These are phyloP conservation scores for Dallia pectoralis DNA, from an alignment of 2,797 vertebrate genomes.

Conservation along the genomic window DNA sequence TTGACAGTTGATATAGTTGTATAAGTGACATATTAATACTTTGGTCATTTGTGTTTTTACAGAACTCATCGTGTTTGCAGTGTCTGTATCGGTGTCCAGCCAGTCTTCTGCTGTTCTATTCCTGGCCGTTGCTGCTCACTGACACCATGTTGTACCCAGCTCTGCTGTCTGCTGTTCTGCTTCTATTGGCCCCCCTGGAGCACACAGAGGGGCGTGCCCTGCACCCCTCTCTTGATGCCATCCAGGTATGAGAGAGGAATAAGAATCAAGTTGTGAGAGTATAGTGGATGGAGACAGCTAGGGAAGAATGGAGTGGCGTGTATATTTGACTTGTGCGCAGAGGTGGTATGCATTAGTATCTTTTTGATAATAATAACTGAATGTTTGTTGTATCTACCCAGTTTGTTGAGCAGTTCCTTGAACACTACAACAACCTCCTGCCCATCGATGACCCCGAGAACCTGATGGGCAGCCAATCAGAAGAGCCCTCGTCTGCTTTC, in stretches of 20 bases:
- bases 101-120: conserved; percentile 5
- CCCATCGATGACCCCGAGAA: conserved; percentile 78
- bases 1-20: too few species aligned
- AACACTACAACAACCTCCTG: conserved; percentile 79
- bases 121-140: conserved; percentile 8
- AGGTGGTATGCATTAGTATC: conserved; percentile 30
- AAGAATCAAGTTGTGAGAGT: not conserved
- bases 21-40: not conserved
- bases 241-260: conserved; percentile 63
- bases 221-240: conserved; percentile 69
- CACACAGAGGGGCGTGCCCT: conserved; percentile 71
- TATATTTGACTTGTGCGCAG: conserved; percentile 1
- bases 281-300: not conserved
- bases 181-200: conserved; percentile 69
- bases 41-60: not conserved
- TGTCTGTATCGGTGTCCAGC: conserved; percentile 35
- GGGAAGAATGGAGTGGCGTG: not conserved
- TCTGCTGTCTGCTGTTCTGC: conserved; percentile 69
- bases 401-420: conserved; percentile 79
- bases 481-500: conserved; percentile 63
- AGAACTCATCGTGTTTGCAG: conserved; percentile 1
- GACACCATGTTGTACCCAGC: conserved; percentile 71
- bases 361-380: conserved; percentile 58
- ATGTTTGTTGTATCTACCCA: conserved; percentile 40
- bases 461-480: conserved; percentile 67